Base-by-base conservation (phyloP, 2,888 invertebrate species). In the Tortrix viridana region DNA sequence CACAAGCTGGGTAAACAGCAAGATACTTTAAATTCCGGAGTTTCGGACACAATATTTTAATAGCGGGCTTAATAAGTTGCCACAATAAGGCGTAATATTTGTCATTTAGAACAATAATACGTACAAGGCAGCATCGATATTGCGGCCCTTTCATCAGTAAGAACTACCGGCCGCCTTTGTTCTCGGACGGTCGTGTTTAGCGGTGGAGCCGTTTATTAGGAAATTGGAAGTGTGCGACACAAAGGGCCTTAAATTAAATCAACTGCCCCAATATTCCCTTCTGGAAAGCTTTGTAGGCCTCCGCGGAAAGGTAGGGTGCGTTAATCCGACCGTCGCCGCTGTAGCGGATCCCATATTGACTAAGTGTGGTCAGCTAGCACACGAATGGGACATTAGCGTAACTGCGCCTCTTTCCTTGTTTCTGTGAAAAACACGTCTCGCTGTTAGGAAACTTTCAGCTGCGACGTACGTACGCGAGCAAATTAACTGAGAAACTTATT, bases 161-260 rank as follows among this genome's bases (percentile, higher is more conserved):
- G 73, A 80, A 77, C 68, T 72, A 69, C 68, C 75, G 69, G 68
- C 32, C 72, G 71, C 76, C 78, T 81, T 86, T 85, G 85, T 85
- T 86, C 86, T 84, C 80, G 75, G 77, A 65, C 73, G 69, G 71
- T 71, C 74, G 74, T 79, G 75, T 81, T 81, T 81, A 82, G 81
- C 71, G 76, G 74, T 73, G 72, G 76, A 69, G 70, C 82, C 82
- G 79, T 87, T 85, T 88, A 85, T 87, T 84, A 81, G 81, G 79
- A 82, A 83, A 84, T 87, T 84, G 84, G 80, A 85, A 84, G 81
- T 84, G 83, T 80, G 80, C 81, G 80, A 77, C 83, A 85, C 84
- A 88, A 88, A 88, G 85, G 86, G 82, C 73, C 84, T 83, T 84
- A 85, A 86, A 88, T 88, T 88, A 86, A 89, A 89, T 87, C 87